Percentiles rank a stretch among this genome's conserved stretches.
Conservation (phyloP, 2,797 vertebrate species). For the Arremon aurantiirostris region DNA sequence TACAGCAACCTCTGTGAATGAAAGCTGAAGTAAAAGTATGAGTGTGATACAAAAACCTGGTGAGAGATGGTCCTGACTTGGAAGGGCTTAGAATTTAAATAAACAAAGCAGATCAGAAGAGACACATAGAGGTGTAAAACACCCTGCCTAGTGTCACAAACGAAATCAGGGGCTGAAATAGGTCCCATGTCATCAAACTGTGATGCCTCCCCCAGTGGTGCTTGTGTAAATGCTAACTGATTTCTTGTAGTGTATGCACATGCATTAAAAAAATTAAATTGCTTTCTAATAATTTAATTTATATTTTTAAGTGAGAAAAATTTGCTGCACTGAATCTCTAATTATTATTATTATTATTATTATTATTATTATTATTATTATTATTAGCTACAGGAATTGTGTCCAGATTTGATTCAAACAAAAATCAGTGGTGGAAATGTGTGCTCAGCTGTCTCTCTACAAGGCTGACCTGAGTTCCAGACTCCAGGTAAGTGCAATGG, state of each 20-base stretch:
- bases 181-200: background rate
- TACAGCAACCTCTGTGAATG: background rate
- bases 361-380: no score
- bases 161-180: background rate
- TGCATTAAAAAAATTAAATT: constrained; percentile 56
- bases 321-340: constrained; percentile 13
- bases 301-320: constrained; percentile 62
- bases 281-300: constrained; percentile 70
- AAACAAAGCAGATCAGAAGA: background rate
- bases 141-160: background rate
- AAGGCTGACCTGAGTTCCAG: background rate
- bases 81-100: background rate
- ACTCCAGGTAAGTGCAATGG: background rate
- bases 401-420: background rate
- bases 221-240: background rate
- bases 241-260: background rate
- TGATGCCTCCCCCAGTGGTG: rapidly evolving
- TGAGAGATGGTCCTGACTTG: background rate
- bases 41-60: background rate
- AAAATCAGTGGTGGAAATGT: background rate
- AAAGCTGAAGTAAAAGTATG: background rate
- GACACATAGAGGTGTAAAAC: background rate
- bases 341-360: no score
- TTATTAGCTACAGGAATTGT: background rate
- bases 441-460: background rate